Conservation (phyloP, 2,888 invertebrate species). For the Lamellibrachia columna region DNA sequence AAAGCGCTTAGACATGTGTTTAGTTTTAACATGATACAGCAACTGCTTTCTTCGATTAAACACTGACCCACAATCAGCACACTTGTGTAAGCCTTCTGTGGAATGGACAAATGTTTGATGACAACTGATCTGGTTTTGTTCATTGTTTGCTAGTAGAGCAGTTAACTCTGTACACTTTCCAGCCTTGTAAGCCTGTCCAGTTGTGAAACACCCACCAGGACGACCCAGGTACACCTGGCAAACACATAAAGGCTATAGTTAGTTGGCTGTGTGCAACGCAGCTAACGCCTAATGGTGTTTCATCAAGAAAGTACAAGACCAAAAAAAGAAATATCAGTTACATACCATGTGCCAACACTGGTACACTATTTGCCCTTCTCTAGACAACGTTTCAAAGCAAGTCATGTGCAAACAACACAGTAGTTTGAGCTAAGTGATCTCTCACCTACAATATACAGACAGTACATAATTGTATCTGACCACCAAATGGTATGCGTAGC, state of each 20-base stretch:
- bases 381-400: not conserved
- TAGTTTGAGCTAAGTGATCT: too few relatives aligned
- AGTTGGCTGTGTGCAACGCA: not conserved
- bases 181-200: not conserved
- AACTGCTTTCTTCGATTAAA: not conserved
- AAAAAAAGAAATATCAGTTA: not conserved
- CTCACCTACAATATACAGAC: too few relatives aligned
- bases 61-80: not conserved
- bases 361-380: not conserved
- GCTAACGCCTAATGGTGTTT: not conserved
- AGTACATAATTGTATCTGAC: too few relatives aligned
- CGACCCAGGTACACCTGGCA: not conserved
- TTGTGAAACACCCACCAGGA: not conserved
- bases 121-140: not conserved
- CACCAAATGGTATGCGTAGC: too few relatives aligned
- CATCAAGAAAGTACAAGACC: not conserved
- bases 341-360: not conserved
- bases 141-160: not conserved
- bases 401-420: too few relatives aligned
- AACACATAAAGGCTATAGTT: not conserved
- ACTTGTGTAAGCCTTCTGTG: not conserved
- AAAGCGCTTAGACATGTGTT: not conserved
- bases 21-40: not conserved
- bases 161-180: not conserved
- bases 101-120: not conserved